Base-by-base conservation (phyloP, 2,888 invertebrate species). In the Lasiommata megera region DNA sequence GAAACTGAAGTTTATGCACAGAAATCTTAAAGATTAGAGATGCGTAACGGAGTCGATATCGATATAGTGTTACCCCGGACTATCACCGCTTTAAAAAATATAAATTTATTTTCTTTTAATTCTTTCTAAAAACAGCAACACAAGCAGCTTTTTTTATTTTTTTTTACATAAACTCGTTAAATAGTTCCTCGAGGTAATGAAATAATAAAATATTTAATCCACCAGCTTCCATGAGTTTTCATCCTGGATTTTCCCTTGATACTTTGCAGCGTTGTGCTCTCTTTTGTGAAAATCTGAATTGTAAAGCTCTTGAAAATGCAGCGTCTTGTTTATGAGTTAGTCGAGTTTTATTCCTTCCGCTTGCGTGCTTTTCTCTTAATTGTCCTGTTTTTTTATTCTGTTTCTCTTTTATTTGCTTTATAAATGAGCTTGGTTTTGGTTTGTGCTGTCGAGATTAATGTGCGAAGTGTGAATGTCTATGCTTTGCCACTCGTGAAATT, bases 201-300 rank as follows among this genome's bases (percentile, higher is more conserved):
- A 44, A 9, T 9, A 55, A 46, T 55, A 50, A 58, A 58, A 55
- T 58, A 58, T 58, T 55, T 55, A 58, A 55, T 51, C 44, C 31
- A 38, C 28, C 9, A 55, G 58, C 40, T 51, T 44, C n/a, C 51
- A 29, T 44, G 55, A 58, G 58, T 58, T 58, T 58, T 38, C 31
- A 44, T 44, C 50, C 16, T 6, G 50, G 50, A 51, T 51, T 40
- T 58, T 46, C 50, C 50, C 54, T 51, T 31, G 50, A 58, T 41
- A 58, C 58, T 47, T 41, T 16, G 43, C 51, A 36, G 17, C 17
- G 17, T 11, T 16, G 38, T 17, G 18, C 9, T 38, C 38, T 38
- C 9, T 8, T 38, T 38, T 17, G n/a, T n/a, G 14, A 41, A 41
- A 41, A 44, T 29, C 28, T 28, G 28, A 23, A 43, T 14, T 28